These are phyloP conservation scores for Butorides virescens DNA, from an alignment of 2,113 vertebrate genomes.

Conservation along the genomic window DNA sequence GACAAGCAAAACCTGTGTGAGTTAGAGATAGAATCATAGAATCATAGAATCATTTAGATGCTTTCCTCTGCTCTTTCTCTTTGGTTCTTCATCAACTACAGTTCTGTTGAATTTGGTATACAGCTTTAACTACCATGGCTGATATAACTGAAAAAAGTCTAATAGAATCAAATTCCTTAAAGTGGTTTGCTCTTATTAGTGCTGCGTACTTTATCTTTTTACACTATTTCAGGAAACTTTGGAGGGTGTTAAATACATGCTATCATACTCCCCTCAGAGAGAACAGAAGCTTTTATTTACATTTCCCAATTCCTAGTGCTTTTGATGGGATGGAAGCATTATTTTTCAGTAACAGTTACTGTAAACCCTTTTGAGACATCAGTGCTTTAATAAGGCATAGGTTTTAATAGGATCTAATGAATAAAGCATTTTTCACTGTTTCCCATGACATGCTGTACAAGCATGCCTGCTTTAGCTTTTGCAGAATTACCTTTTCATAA, in stretches of 20 bases:
- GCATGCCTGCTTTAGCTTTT: not conserved
- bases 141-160: not conserved
- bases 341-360: not conserved
- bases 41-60: not conserved
- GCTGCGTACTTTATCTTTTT: not conserved
- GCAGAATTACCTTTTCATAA: not conserved
- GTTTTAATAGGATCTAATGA: constrained; percentile 22
- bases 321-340: not conserved
- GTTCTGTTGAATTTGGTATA: not conserved
- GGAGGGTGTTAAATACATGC: not conserved
- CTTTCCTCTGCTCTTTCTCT: not conserved
- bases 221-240: not conserved
- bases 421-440: constrained; percentile 34
- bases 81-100: not conserved
- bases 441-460: not conserved
- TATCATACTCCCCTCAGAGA: not conserved
- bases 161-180: not conserved
- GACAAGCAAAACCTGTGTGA: not conserved
- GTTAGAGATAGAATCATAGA: not conserved
- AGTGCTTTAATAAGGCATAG: not conserved
- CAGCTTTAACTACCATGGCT: not conserved
- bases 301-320: not conserved
- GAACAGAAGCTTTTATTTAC: not conserved
- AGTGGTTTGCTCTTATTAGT: not conserved
- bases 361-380: constrained; percentile 15